phyloP scores from a whole-genome alignment of 2,113 vertebrate species.

The Oncorhynchus kisutch region DNA sequence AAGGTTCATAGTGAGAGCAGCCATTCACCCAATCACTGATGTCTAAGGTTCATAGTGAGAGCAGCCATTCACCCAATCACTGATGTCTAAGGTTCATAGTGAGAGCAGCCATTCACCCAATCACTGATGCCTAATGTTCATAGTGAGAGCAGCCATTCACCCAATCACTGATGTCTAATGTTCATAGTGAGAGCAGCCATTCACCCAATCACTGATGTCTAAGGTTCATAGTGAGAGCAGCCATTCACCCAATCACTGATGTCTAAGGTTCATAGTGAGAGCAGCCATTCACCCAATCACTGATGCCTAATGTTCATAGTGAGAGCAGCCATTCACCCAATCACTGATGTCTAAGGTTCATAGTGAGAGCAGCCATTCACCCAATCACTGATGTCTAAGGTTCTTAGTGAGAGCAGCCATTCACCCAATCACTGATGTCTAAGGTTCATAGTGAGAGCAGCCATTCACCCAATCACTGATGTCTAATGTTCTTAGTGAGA shows the following conservation, averaged over 20 bases:
- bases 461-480: neutral
- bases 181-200: neutral
- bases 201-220: neutral
- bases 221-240: too few species aligned
- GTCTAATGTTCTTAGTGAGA: too few species aligned
- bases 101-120: neutral
- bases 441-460: too few species aligned
- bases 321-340: neutral
- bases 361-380: neutral
- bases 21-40: neutral
- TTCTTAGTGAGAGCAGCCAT: neutral
- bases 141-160: neutral
- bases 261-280: too few species aligned
- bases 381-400: neutral
- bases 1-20: neutral
- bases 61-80: neutral
- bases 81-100: neutral
- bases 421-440: neutral
- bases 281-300: too few species aligned
- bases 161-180: neutral
- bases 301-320: too few species aligned
- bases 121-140: neutral
- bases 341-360: neutral
- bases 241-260: too few species aligned
- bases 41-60: neutral